Conservation (phyloP, 2,113 vertebrate species). For the Tenebrosternarchus preto region DNA sequence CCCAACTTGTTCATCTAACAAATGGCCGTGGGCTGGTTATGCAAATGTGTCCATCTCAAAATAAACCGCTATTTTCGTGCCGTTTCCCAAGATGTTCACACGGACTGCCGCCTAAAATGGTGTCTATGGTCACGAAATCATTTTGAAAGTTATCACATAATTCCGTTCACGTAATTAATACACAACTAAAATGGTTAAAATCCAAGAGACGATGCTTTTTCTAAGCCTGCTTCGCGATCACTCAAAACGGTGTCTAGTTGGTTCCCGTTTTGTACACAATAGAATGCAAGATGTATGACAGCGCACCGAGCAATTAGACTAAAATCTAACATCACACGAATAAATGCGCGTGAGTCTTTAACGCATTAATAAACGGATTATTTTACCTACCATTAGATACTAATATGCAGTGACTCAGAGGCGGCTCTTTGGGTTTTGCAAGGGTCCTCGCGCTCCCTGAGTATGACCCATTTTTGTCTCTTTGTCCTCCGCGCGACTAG, state of each 20-base stretch:
- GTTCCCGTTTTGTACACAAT: conserved; percentile 15
- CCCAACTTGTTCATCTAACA: neutral
- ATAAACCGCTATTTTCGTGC: neutral
- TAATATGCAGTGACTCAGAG: too few relatives aligned
- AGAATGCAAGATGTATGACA: neutral
- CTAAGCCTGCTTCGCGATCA: too few relatives aligned
- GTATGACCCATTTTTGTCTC: conserved; percentile 73
- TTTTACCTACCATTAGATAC: too few relatives aligned
- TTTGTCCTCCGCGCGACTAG: conserved; percentile 69
- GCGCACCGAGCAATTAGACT: neutral
- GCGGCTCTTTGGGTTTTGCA: too few relatives aligned
- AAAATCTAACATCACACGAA: neutral
- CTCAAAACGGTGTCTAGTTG: neutral
- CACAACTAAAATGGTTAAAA: neutral
- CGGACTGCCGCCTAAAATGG: conserved; percentile 35
- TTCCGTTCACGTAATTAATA: neutral
- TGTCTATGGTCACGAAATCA: neutral
- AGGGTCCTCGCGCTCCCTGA: conserved; percentile 50
- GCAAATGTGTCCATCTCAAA: neutral
- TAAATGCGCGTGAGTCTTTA: neutral
- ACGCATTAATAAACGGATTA: too few relatives aligned
- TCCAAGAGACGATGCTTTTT: too few relatives aligned
- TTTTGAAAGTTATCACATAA: conserved; percentile 1
- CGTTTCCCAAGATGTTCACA: neutral
- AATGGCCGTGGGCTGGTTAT: neutral